Evolutionary conservation across 2,888 invertebrate genomes (phyloP).

Genomic region (Syrphus vitripennis): DNA sequence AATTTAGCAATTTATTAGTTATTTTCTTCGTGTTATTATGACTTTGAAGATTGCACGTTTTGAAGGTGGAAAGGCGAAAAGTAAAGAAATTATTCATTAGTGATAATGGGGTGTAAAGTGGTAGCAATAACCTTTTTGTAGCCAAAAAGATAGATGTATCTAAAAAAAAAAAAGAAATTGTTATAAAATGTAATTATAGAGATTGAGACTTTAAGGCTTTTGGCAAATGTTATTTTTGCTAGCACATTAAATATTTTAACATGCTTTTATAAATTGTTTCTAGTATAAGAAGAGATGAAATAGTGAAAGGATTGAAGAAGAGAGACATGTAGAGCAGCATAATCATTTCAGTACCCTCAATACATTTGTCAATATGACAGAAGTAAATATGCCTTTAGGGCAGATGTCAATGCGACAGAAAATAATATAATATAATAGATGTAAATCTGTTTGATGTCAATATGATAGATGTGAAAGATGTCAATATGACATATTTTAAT

Average conservation of each 20-base stretch:
- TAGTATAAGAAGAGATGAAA: not conserved
- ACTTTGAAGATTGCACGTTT: not conserved
- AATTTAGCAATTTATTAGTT: slow-evolving; percentile 28
- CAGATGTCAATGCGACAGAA: no score
- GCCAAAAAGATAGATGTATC: not conserved
- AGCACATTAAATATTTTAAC: not conserved
- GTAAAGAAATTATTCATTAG: slow-evolving; percentile 6
- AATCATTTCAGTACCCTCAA: no score
- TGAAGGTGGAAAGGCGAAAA: not conserved
- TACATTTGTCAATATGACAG: no score
- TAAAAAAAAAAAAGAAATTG: not conserved
- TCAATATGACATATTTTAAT: no score
- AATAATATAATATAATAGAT: no score
- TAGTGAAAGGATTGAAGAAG: no score
- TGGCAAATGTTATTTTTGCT: not conserved
- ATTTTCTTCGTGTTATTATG: not conserved
- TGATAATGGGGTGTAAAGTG: slow-evolving; percentile 11
- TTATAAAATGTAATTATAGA: not conserved
- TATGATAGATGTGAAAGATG: no score
- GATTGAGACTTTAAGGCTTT: not conserved
- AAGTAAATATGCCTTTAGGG: no score
- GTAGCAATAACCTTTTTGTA: not conserved
- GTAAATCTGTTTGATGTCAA: no score
- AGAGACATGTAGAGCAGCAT: no score
- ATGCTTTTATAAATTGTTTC: not conserved